Base-by-base conservation (phyloP, 2,797 vertebrate species). In the Tapirus indicus region DNA sequence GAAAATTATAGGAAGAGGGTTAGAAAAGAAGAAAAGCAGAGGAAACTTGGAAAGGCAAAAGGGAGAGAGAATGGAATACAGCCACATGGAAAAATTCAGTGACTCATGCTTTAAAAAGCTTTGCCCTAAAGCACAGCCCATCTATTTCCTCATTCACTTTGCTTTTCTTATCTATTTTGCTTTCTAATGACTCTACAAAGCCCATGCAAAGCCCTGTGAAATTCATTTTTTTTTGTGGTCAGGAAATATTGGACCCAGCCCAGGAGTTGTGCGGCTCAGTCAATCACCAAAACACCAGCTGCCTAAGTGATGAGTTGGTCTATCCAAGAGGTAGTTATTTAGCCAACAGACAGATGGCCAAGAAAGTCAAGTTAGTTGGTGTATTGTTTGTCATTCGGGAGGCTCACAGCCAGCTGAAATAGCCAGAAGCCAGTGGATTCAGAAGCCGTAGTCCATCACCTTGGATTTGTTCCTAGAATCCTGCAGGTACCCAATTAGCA, bases 311-410 rank as follows among this genome's bases (percentile, higher is more conserved):
- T 83, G 92, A 98, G 97, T 91, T 71, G 94, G 80, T 93, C 94
- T 97, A 92, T 94, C 83, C 2, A 0, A 95, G 97, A 97, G 91
- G 91, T 68, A 85, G 96, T 72, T 97, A 93, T 97, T 98, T 97
- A 98, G 98, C 98, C 98, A 98, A 72, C 18, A 96, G 96, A 96
- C 98, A 98, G 97, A 93, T 88, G 97, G 98, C 94, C 95, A 85
- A 89, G 0, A 62, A 95, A 94, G 97, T 56, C 97, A 97, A 80
- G 85, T 83, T 87, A 32, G 72, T 72, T 74, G 83, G 25, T 29
- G 29, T 74, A 32, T 14, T n/a, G 58, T 68, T 95, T 92, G 95
- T 77, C 95, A 29, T 72, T 90, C 2, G 35, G 23, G 90, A 85
- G 68, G 87, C 41, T 68, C 66, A 2, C 77, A 60, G 64, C 58